Evolutionary conservation across 2,113 vertebrate species (phyloP).

Genomic region (Neoarius graeffei): DNA sequence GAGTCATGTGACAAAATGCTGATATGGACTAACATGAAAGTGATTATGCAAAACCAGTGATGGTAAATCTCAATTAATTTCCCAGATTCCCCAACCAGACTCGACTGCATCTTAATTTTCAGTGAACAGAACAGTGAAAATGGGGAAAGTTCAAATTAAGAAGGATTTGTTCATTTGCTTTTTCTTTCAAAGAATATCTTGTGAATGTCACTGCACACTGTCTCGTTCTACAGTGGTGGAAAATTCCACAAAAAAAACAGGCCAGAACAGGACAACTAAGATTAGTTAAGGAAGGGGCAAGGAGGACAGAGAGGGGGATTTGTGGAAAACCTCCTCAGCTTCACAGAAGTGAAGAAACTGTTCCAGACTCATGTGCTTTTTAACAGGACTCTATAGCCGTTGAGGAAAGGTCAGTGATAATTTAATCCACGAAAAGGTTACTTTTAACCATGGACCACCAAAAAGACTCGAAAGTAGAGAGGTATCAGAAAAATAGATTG

Average conservation of each 20-base stretch:
- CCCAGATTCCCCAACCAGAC: background rate
- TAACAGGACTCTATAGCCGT: conserved; percentile 53
- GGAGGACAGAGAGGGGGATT: conserved; percentile 7
- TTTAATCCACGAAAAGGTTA: conserved; percentile 62
- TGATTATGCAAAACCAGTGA: background rate
- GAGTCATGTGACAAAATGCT: background rate
- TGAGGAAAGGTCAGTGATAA: conserved; percentile 59
- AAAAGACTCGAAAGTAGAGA: background rate
- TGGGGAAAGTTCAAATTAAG: background rate
- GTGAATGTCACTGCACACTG: conserved; percentile 3
- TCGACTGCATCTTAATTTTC: background rate
- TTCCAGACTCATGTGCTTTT: conserved; percentile 32
- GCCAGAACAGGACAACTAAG: conserved; percentile 1
- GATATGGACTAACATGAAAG: background rate
- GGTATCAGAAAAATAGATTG: conserved; percentile 14
- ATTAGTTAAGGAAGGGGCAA: conserved; percentile 17
- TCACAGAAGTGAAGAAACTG: conserved; percentile 23
- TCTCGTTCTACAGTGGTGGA: background rate
- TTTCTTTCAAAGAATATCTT: background rate
- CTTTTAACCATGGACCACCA: conserved; percentile 46
- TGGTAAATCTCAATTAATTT: background rate
- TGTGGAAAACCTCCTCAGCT: conserved; percentile 33
- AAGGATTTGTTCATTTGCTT: background rate
- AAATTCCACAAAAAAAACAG: background rate
- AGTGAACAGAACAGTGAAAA: background rate